Evolutionary conservation across 2,113 vertebrate species (phyloP).

Genomic region (Hemibates koningsi): DNA sequence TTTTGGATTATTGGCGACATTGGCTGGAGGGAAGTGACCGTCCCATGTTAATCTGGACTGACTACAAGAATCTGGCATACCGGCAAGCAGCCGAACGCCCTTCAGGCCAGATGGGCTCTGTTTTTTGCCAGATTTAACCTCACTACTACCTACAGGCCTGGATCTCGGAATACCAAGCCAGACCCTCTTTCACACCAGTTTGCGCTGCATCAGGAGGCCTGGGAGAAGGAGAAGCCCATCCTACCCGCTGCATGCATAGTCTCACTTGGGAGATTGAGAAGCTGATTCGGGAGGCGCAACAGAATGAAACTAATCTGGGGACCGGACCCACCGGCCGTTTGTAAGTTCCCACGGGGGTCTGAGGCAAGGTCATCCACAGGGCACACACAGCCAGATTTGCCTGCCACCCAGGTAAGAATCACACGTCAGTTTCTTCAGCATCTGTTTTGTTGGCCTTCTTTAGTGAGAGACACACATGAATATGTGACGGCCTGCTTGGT

Average conservation of each 20-base stretch:
- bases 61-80: neutral
- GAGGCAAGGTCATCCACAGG: too few relatives aligned
- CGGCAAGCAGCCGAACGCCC: neutral
- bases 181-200: neutral
- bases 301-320: neutral
- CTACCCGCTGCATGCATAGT: neutral
- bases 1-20: neutral
- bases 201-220: neutral
- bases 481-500: neutral
- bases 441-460: neutral
- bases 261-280: neutral
- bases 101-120: neutral
- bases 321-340: neutral
- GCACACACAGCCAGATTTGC: too few relatives aligned
- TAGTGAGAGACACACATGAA: neutral
- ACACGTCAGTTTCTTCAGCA: neutral
- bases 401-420: neutral
- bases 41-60: neutral
- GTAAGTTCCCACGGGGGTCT: neutral
- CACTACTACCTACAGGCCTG: neutral
- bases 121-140: neutral
- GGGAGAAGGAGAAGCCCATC: neutral
- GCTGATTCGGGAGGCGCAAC: neutral
- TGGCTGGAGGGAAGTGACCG: neutral
- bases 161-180: neutral